Percentiles rank a stretch among this genome's conserved stretches.
These are phyloP conservation scores for Napeogenes inachia DNA, from an alignment of 2,888 invertebrate species.

Conservation along the genomic window DNA sequence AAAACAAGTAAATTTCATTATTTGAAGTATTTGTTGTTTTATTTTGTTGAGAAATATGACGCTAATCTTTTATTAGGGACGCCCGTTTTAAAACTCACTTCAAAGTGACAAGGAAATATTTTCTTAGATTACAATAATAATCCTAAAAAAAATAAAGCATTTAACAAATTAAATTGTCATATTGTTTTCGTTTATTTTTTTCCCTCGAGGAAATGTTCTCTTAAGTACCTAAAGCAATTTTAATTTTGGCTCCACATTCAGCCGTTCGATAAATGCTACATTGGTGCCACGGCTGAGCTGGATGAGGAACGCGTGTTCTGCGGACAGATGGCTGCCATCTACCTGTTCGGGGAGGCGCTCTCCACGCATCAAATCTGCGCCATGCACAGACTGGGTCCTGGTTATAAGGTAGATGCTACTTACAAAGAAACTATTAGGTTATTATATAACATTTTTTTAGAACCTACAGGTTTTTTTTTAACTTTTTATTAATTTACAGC, in stretches of 20 bases:
- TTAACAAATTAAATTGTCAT: neutral
- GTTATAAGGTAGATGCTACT: slow-evolving; percentile 92
- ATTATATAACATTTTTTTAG: too few relatives aligned
- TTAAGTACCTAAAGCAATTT: neutral
- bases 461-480: too few relatives aligned
- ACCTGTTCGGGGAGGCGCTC: slow-evolving; percentile 98
- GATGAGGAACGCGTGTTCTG: slow-evolving; percentile 98
- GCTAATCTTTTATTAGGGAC: slow-evolving; percentile 16
- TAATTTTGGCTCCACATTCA: slow-evolving; percentile 56
- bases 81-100: slow-evolving; percentile 7
- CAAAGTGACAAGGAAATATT: too few relatives aligned
- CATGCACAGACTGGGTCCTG: slow-evolving; percentile 98
- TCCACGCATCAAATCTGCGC: slow-evolving; percentile 99
- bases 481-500: too few relatives aligned
- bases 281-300: slow-evolving; percentile 97
- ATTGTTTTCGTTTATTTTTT: neutral
- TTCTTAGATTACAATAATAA: neutral
- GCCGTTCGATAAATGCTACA: slow-evolving; percentile 99
- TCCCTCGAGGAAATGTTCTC: neutral
- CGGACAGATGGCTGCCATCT: slow-evolving; percentile 99
- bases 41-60: slow-evolving; percentile 9
- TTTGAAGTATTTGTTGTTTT: neutral
- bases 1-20: neutral
- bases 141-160: neutral
- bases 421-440: neutral